Conservation (phyloP, 2,797 vertebrate genomes). For the Coccyzus lansbergi region DNA sequence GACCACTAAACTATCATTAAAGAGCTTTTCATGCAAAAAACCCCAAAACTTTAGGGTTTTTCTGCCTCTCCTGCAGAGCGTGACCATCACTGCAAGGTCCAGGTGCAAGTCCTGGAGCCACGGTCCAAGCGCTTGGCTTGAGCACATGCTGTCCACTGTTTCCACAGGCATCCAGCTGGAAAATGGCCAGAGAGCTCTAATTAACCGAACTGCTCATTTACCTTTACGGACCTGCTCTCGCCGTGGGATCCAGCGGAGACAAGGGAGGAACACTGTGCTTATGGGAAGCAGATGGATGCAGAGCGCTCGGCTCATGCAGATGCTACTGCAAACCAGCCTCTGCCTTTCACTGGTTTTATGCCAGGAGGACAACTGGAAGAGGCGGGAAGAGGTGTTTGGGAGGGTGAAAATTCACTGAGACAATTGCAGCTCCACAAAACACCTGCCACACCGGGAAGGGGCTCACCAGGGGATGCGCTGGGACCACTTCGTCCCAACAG, state of each 20-base stretch:
- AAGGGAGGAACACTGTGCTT: neutral
- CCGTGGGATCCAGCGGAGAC: neutral
- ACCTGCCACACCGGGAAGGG: rapidly evolving
- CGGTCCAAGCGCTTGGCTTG: neutral
- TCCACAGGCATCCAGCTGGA: neutral
- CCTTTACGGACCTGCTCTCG: neutral
- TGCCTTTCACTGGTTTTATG: neutral
- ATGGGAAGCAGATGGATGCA: neutral
- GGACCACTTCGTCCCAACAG: rapidly evolving
- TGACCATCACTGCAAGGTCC: neutral
- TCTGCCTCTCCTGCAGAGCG: neutral
- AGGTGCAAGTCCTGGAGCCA: neutral
- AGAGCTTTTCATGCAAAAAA: neutral
- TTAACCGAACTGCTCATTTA: neutral
- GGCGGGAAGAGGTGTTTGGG: neutral
- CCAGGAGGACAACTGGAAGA: neutral
- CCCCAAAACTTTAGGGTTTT: neutral
- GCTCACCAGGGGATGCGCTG: neutral
- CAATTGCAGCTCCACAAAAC: neutral
- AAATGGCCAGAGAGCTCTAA: constrained; percentile 28
- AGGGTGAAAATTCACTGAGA: neutral
- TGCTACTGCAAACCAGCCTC: neutral
- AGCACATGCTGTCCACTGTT: neutral
- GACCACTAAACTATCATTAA: neutral
- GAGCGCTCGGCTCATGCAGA: neutral